phyloP scores from a whole-genome alignment of 2,888 invertebrate genomes.

The Andrena trimmerana region DNA sequence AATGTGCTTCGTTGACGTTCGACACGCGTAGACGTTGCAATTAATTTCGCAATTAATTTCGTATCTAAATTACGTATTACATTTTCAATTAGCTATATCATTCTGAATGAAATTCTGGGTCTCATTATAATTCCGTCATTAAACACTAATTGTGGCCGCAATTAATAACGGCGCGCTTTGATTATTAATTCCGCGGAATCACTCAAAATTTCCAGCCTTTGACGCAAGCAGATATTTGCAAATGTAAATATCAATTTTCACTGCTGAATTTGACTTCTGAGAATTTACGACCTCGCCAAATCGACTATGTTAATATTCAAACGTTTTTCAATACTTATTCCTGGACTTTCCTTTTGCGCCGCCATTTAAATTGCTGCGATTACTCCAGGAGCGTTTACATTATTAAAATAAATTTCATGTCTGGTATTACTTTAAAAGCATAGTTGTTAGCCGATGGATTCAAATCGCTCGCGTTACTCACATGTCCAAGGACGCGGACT shows the following conservation, averaged over 20 bases:
- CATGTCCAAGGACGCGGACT: background rate
- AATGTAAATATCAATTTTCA: conserved; percentile 7
- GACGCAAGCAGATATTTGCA: background rate
- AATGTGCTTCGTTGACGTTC: background rate
- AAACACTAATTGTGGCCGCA: conserved; percentile 25
- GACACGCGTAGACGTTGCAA: conserved; percentile 5
- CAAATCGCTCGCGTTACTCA: conserved; percentile 21
- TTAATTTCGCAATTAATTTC: conserved; percentile 45
- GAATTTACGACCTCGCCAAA: background rate
- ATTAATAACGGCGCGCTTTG: conserved; percentile 36
- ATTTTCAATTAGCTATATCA: conserved; percentile 39
- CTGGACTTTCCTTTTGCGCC: background rate
- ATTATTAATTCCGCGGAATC: conserved; percentile 47
- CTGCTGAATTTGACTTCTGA: background rate
- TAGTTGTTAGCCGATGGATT: conserved; percentile 14
- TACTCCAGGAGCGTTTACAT: background rate
- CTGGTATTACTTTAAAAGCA: background rate
- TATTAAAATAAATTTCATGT: too few relatives aligned
- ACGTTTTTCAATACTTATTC: background rate
- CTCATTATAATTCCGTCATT: conserved; percentile 28
- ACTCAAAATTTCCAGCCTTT: background rate
- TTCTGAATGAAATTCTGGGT: conserved; percentile 5
- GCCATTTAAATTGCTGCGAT: background rate
- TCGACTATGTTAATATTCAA: too few relatives aligned
- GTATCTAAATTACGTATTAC: conserved; percentile 45